Base-by-base conservation (phyloP, 1,140 invertebrate genomes). In the Nautilus pompilius region DNA sequence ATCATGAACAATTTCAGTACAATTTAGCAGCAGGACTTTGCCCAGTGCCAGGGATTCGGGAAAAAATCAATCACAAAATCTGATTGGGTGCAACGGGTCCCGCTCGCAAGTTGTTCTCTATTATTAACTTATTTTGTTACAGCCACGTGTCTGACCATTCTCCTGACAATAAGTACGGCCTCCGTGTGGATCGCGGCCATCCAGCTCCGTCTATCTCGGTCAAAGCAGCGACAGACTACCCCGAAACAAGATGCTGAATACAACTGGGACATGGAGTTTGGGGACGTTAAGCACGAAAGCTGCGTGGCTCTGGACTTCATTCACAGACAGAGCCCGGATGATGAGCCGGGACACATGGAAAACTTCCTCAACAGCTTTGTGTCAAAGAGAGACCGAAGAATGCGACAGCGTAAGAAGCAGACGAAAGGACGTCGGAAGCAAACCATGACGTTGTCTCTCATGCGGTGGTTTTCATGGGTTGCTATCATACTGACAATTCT, bases 301-400 rank as follows among this genome's bases (percentile, higher is more conserved):
- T 53, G 29, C 17, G 49, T 53, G 6, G 29, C 29, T 22, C 24
- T 53, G 26, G 49, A 53, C 20, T 53, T 28, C 49, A 22, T 53
- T 6, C 49, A 28, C 5, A 22, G 29, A 3, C 49, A 53, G 17
- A 53, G 49, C 29, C 29, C 49, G 5, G 49, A 28, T 24, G 49
- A 53, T 10, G 49, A 53, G 29, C 49, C 49, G 3, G 49, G 20
- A 28, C 24, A 28, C 5, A 53, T 53, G 49, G 49, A 53, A 28
- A 53, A 53, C 49, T 53, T 53, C 20, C 26, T 53, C 26, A 53
- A 53, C 26, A 28, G 24, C 49, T 29, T 57, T 13, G 20, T 53
- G 24, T 56, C 33, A 57, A n/a, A 36, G 41, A 30, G 58, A 29
- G 48, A 60, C 30, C 26, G 20, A 26, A 60, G 48, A 17, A 49